Base-by-base conservation (phyloP, 2,797 vertebrate species). In the Mus minutoides region DNA sequence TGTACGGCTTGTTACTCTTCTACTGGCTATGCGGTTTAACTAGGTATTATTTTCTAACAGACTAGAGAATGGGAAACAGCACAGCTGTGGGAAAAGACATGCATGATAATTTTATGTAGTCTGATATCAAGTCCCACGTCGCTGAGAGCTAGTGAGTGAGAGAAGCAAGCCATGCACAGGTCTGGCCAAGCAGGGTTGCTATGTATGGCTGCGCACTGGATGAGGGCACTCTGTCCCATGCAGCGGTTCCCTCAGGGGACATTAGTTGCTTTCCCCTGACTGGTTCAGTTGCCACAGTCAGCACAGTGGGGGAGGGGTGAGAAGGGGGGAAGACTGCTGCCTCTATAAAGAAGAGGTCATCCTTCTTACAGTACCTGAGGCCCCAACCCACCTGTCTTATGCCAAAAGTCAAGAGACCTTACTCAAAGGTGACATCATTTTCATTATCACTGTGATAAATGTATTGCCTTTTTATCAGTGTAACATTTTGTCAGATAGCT, bases 11-110 rank as follows among this genome's bases (percentile, higher is more conserved):
- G 2, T 71, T 96, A 46, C 22, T 82, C 16, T 71, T 88, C 86
- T 54, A 21, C 26, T 60, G n/a, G 54, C 34, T 64, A 54, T 46
- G 0, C 49, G 21, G 0, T 90, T 88, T 67, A 14, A 37, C 88
- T 77, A n/a, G 67, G 22, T 24, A 73, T 5, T 94, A 11, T 87
- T 91, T 87, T 84, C 56, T 88, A 83, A 52, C 26, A 85, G 40
- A 67, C 10, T 4, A 62, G 7, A 49, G 77, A 64, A 58, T 46
- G 64, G 17, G 31, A 52, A 92, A 78, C 16, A 37, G 49, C 37
- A 94, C 62, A 56, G 89, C 64, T 93, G 31, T 67, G 24, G 79
- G 62, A 5, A 69, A 94, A 89, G 52, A 86, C 8, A 37, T 3
- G 6, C 14, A 75, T 37, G 40, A 29, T 93, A 56, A 56, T 67